Evolutionary conservation across 2,888 invertebrate species (phyloP).

Genomic region (Sphaerophoria rueppellii): DNA sequence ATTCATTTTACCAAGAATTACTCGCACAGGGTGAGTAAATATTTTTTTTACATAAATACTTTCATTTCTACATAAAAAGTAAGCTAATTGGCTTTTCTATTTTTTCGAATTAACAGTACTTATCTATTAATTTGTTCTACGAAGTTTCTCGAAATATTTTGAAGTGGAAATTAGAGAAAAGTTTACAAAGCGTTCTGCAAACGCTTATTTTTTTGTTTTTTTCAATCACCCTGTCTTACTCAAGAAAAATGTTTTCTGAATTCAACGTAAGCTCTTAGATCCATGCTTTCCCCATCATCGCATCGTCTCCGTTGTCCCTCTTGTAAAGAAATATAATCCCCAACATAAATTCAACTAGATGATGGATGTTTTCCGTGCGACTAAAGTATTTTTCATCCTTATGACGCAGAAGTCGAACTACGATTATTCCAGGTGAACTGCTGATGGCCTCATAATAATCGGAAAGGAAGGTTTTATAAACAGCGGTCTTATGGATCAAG

Average conservation of each 20-base stretch:
- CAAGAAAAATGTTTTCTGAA: background rate
- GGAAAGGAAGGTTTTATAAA: no score
- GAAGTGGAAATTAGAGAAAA: no score
- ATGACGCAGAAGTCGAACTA: slow-evolving; percentile 61
- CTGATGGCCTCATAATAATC: slow-evolving; percentile 11
- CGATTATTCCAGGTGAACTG: slow-evolving; percentile 58
- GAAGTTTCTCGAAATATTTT: no score
- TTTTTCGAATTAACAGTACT: no score
- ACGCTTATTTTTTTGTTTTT: background rate
- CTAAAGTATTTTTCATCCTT: slow-evolving; percentile 63
- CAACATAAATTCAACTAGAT: slow-evolving; percentile 48
- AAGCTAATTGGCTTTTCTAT: no score
- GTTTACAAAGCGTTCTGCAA: no score
- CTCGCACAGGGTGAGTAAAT: slow-evolving; percentile 17
- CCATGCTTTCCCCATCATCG: slow-evolving; percentile 20
- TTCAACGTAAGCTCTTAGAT: slow-evolving; percentile 14
- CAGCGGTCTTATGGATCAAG: no score
- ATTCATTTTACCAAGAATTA: background rate
- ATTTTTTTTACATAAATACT: no score
- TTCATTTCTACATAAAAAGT: background rate
- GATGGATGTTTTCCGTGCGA: slow-evolving; percentile 68
- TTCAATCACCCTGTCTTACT: background rate
- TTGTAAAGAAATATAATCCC: slow-evolving; percentile 19
- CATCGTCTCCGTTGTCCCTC: background rate
- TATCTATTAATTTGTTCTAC: no score